These are phyloP conservation scores for Hylaeus anthracinus DNA, from an alignment of 1,140 invertebrate species.

Conservation along the genomic window DNA sequence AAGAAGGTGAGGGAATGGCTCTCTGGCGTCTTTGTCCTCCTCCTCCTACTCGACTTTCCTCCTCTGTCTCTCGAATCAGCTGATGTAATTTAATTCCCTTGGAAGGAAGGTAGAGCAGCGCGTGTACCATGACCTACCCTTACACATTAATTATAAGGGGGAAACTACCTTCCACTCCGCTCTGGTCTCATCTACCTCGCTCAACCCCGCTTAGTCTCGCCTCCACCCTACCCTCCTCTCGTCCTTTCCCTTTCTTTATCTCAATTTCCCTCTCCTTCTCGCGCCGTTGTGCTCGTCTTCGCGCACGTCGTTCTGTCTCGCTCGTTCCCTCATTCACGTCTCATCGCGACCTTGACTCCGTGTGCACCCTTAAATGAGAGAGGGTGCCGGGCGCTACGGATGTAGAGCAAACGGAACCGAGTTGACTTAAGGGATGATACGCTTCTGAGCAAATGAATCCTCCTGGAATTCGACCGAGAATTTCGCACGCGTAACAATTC, in stretches of 20 bases:
- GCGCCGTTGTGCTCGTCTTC: constrained; percentile 35
- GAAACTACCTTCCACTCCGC: constrained; percentile 66
- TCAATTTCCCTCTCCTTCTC: constrained; percentile 57
- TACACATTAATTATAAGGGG: constrained; percentile 81
- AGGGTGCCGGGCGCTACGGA: constrained; percentile 63
- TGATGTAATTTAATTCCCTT: constrained; percentile 75
- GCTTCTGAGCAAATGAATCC: constrained; percentile 37
- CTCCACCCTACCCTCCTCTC: constrained; percentile 49
- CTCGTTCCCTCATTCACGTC: constrained; percentile 70
- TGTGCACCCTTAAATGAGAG: constrained; percentile 71
- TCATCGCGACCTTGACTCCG: constrained; percentile 69
- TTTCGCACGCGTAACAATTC: constrained; percentile 8
- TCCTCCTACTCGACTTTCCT: constrained; percentile 9
- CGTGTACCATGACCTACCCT: constrained; percentile 77
- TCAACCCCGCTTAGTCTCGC: constrained; percentile 54
- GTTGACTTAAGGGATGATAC: constrained; percentile 55
- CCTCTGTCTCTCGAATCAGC: constrained; percentile 68
- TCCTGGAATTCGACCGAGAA: constrained; percentile 1
- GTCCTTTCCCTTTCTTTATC: constrained; percentile 37
- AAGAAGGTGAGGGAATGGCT: constrained; percentile 61
- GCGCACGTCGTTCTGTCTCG: constrained; percentile 24
- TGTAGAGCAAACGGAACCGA: constrained; percentile 53
- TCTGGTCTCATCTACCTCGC: constrained; percentile 46
- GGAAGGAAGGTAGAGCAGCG: constrained; percentile 62
- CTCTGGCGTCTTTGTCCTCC: constrained; percentile 34